Base-by-base conservation (phyloP, 2,113 vertebrate species). In the Ochotona curzoniae region DNA sequence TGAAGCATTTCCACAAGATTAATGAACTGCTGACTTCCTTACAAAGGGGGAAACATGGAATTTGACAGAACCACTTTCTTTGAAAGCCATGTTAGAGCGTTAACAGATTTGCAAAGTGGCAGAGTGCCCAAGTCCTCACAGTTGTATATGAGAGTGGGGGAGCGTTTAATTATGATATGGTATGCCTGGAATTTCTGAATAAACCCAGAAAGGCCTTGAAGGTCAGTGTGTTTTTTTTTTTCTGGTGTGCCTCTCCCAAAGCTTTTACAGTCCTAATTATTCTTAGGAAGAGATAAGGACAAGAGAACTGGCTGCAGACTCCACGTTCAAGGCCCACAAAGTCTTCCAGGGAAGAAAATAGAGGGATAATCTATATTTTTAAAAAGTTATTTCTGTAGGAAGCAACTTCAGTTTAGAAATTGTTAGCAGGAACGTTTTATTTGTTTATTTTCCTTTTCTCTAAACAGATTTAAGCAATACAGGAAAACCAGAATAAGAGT, bases 391-490 rank as follows among this genome's bases (percentile, higher is more conserved):
- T 79, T 0, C 28, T 66, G 38, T 63, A 69, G 87, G 88, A 28
- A 90, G 87, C 83, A 95, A 60, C 30, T 84, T 93, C 21, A 79
- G 12, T 97, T 94, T 97, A 96, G 95, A 90, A 86, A 92, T 94
- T 93, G 76, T 73, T 89, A 93, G 83, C 71, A 93, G 83, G 93
- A 93, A 49, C 80, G 13, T 78, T 84, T 70, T 94, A 82, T 97
- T 97, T 97, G 96, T 98, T 97, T 95, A 92, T 95, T 97, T 96
- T 96, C 94, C 23, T 67, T 93, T 88, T 97, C 86, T 97, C 96
- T 97, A 97, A 98, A 97, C 97, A 97, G 92, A 91, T 92, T 96
- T 96, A 94, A 96, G 94, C 94, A 97, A 97, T 97, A 95, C 96
- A 97, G 96, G 96, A 98, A 98, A 97, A 95, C 86, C 90, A 90